Evolutionary conservation across 2,113 vertebrate species (phyloP).

Genomic region (Falcunculus frontatus): DNA sequence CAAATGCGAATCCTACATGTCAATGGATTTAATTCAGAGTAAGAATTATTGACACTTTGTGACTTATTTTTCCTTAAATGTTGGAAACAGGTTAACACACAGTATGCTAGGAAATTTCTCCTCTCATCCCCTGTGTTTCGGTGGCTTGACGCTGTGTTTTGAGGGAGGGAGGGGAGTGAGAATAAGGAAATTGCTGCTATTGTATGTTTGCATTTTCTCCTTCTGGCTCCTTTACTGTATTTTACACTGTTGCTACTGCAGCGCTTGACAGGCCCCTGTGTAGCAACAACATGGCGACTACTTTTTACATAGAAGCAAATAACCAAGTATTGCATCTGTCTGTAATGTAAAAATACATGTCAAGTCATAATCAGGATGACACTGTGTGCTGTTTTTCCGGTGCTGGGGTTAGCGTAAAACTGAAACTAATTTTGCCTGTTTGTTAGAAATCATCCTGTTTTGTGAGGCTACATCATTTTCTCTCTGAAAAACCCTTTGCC

Average conservation of each 20-base stretch:
- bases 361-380: neutral
- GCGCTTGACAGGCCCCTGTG: constrained; percentile 83
- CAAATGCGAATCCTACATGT: constrained; percentile 99
- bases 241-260: constrained; percentile 80
- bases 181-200: constrained; percentile 48
- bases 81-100: neutral
- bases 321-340: constrained; percentile 66
- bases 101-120: neutral
- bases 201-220: constrained; percentile 49
- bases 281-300: constrained; percentile 82
- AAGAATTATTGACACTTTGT: constrained; percentile 68
- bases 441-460: constrained; percentile 11
- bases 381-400: constrained; percentile 20
- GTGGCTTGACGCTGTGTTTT: neutral
- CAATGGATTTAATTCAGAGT: constrained; percentile 99
- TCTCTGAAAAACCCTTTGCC: neutral
- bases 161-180: neutral
- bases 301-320: constrained; percentile 72
- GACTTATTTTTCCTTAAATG: neutral
- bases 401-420: constrained; percentile 16
- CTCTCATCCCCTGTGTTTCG: neutral
- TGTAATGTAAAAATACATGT: neutral
- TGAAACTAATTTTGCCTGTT: constrained; percentile 24
- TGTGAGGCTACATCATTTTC: constrained; percentile 9
- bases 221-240: constrained; percentile 61